phyloP scores from a whole-genome alignment of 2,797 vertebrate genomes.

The Falco naumanni region DNA sequence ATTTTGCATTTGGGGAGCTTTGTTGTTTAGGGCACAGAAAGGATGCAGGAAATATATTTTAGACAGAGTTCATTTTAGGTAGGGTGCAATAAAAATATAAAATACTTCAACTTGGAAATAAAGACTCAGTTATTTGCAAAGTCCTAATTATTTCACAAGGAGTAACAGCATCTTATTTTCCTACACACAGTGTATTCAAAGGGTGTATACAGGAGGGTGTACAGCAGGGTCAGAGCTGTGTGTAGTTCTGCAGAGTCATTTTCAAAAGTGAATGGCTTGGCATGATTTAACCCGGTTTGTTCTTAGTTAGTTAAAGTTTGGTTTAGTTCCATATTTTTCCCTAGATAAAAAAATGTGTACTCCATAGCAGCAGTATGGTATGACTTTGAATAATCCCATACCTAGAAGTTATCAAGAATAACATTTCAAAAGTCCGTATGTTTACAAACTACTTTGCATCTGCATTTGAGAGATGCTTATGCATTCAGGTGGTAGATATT shows the following conservation, averaged over 20 bases:
- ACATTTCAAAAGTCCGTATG: not conserved
- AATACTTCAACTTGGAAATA: not conserved
- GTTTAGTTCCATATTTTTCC: not conserved
- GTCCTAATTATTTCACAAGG: not conserved
- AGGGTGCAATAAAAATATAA: not conserved
- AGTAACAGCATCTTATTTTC: not conserved
- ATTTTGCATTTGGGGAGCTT: not conserved
- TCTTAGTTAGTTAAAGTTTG: not conserved
- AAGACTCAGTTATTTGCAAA: not conserved
- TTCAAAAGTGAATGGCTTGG: not conserved
- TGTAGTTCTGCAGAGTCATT: not conserved
- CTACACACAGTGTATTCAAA: not conserved
- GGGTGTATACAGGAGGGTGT: not conserved
- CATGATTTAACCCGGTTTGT: not conserved
- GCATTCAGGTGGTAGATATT: not conserved
- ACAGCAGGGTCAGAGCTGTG: not conserved
- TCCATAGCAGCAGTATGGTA: not conserved
- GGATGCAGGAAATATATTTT: not conserved
- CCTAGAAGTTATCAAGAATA: not conserved
- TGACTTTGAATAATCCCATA: not conserved
- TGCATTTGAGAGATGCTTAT: not conserved
- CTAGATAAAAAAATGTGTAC: too few species aligned
- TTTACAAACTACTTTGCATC: not conserved
- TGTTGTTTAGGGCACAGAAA: not conserved
- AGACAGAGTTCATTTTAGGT: not conserved